Evolutionary conservation across 1,140 invertebrate genomes (phyloP), one percentile per base, ranked within the genome.

Genomic region (Trachymyrmex cornetzi): DNA sequence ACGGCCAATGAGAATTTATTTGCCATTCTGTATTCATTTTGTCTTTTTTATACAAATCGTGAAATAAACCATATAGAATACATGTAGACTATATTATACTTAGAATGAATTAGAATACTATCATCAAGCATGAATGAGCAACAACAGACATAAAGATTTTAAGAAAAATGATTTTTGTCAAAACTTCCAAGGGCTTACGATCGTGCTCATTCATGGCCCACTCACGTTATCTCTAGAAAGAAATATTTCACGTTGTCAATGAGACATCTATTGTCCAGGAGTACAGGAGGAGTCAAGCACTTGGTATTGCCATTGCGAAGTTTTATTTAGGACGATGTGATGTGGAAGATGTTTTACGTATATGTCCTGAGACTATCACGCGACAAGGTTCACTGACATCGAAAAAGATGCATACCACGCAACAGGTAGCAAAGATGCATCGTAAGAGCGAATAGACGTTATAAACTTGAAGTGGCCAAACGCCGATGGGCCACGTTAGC

Each of bases 381-480:
- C 27, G 30, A 57, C 9, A 79, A 27, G 2, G 19, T n/a, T 64
- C 61, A 50, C 30, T 55, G n/a, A 69, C 9, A 74, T 22, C 11
- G 2, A n/a, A 63, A 27, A 34, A 50, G n/a, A 34, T 75, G n/a
- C 80, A 0, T 75, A 84, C 55, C 69, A 57, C 22, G 57, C 80
- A 38, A 61, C 53, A 84, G 30, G 24, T 74, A 12, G 22, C 14
- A 12, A 89, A 9, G 1, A 38, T 6, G 7, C 67, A 44, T 14
- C 86, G 77, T 2, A 61, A 11, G n/a, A 27, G 19, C 3, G 90
- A 57, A n/a, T 61, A 85, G 0, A 71, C 0, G 11, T 86, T 27
- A 55, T 88, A 69, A 14, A 66, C 9, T 11, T 86, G 66, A 16
- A 91, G 61, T 3, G 88, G 90, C 90, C 90, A 91, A 6, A 77